Conservation (phyloP, 2,113 vertebrate genomes). For the Pterocles orientalis region DNA sequence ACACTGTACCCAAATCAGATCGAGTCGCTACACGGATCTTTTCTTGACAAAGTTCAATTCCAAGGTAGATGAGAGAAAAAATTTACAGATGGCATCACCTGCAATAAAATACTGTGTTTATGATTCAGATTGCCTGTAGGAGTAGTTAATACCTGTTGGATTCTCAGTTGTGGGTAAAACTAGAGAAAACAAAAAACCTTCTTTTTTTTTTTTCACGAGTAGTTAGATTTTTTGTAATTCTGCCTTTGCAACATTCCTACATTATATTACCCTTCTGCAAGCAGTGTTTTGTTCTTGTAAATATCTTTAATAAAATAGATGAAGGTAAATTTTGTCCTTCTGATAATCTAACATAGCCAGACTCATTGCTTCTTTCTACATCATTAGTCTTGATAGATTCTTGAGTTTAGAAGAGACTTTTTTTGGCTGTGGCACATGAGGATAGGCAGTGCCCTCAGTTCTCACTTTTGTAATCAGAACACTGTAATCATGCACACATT, state of each 20-base stretch:
- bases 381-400: neutral
- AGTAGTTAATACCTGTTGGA: neutral
- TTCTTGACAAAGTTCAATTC: neutral
- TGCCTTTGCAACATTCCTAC: rapidly evolving
- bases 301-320: neutral
- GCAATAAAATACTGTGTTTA: neutral
- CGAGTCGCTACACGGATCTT: neutral
- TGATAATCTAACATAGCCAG: rapidly evolving
- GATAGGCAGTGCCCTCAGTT: neutral
- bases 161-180: neutral
- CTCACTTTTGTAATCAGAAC: neutral
- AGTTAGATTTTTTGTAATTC: neutral
- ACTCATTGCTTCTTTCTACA: neutral
- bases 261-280: neutral
- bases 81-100: neutral
- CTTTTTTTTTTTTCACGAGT: neutral
- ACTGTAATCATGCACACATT: neutral
- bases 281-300: neutral
- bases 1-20: neutral
- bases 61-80: neutral
- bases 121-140: neutral
- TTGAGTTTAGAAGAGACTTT: neutral
- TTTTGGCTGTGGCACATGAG: neutral
- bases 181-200: neutral
- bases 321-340: neutral